Evolutionary conservation across 2,113 vertebrate genomes (phyloP).

Genomic region (human (Homo sapiens)): GRCh38 chr3:72961001-72961500

Average conservation of each 20-base stretch:
- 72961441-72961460: background rate
- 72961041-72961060: constrained; percentile 9
- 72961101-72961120: background rate
- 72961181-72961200: background rate
- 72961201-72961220: background rate
- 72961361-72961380: background rate
- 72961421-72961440: background rate
- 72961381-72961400: background rate
- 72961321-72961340: background rate
- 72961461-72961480: background rate
- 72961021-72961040: constrained; percentile 29
- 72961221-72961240: constrained; percentile 1
- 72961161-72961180: background rate
- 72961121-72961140: background rate
- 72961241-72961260: background rate
- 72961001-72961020: constrained; percentile 53
- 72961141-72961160: background rate
- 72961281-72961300: background rate
- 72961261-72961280: background rate
- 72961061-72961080: background rate
- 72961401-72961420: background rate
- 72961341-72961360: background rate
- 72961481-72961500: background rate
- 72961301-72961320: background rate
- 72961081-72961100: background rate